Conservation (phyloP, 2,888 invertebrate species). For the Nysson spinosus region DNA sequence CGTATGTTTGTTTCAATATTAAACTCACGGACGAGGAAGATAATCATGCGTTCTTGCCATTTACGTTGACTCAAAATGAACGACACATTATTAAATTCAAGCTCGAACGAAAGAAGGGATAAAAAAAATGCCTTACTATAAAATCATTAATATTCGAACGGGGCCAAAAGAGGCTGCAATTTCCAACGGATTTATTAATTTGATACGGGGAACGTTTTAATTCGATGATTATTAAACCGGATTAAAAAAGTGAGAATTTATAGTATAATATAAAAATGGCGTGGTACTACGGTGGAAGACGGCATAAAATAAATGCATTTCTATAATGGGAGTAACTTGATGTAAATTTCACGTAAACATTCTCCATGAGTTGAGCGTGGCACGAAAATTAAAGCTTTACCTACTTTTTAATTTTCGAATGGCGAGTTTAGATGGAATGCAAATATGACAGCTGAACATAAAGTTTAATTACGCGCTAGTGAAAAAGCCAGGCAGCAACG, state of each 20-base stretch:
- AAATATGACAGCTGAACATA: slow-evolving; percentile 61
- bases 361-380: slow-evolving; percentile 36
- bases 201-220: too few species aligned
- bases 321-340: slow-evolving; percentile 42
- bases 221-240: too few species aligned
- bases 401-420: slow-evolving; percentile 58
- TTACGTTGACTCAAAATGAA: background rate
- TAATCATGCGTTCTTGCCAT: slow-evolving; percentile 15
- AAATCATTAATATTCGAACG: too few species aligned
- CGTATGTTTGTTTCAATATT: slow-evolving; percentile 42
- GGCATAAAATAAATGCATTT: too few species aligned
- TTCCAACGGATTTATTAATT: too few species aligned
- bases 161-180: too few species aligned
- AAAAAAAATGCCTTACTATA: too few species aligned
- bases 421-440: slow-evolving; percentile 58
- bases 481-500: slow-evolving; percentile 56
- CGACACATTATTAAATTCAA: background rate
- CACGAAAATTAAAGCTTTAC: slow-evolving; percentile 52
- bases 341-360: slow-evolving; percentile 47
- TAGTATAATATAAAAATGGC: too few species aligned
- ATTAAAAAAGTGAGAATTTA: too few species aligned
- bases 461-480: slow-evolving; percentile 59
- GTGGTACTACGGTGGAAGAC: too few species aligned
- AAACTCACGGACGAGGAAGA: slow-evolving; percentile 15
- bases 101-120: background rate